Evolutionary conservation across 2,113 vertebrate species (phyloP), one percentile per base, ranked within the genome.

Genomic region (Nanorana parkeri): DNA sequence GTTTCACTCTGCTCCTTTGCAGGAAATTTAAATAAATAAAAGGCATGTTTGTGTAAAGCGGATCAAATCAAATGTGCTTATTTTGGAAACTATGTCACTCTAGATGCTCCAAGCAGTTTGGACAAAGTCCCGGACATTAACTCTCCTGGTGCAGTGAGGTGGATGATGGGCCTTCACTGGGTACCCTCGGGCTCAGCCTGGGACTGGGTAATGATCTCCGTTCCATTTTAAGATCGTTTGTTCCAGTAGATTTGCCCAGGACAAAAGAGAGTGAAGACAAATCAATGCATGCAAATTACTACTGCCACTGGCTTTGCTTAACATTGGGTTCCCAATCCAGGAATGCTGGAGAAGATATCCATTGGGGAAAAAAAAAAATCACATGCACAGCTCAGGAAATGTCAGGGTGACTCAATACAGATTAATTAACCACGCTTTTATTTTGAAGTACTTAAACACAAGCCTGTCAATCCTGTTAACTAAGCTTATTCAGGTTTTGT

Each of bases 211-310:
- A 67, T 55, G 63, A 64, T 64, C 60, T 65, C 36, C 16, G 23
- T 64, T 77, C 36, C 74, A 77, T 61, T 60, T 75, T 28, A 60
- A 29, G 56, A 75, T 41, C 0, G 56, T 75, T 75, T 75, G 56
- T 75, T 75, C 55, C 72, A 75, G 55, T 75, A 75, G 55, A 75
- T 61, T 58, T 75, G 29, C 41, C 72, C 55, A 75, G 72, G 72
- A 75, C 72, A 75, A 75, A 51, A 60, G 28, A 77, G 16, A 24
- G 32, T 11, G 21, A 76, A 63, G 58, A 26, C 73, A 55, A 74
- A 74, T 28, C 28, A 75, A 61, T 75, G 55, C 20, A 23, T 26
- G 32, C 28, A 47, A 63, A 63, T 60, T 29, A 61, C 29, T 75
- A 56, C 13, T 29, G 51, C 54, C 29, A 26, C 58, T 24, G 73